These are phyloP conservation scores for Pammene fasciana DNA, from an alignment of 2,888 invertebrate species.

Conservation along the genomic window DNA sequence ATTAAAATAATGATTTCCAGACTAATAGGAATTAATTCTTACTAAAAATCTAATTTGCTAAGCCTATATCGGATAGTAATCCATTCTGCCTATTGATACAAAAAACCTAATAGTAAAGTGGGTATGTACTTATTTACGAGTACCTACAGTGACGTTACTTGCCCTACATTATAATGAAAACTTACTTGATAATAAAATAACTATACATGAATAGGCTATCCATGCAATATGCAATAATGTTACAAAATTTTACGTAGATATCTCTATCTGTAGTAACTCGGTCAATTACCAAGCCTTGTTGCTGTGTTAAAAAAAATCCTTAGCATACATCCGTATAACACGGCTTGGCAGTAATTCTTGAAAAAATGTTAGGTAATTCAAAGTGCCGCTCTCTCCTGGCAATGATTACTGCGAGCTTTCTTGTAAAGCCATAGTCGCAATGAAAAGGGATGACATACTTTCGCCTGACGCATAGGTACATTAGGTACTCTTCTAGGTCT, in stretches of 20 bases:
- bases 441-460: conserved; percentile 70
- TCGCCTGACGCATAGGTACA: conserved; percentile 47
- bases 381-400: conserved; percentile 44
- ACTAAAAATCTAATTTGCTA: too few species aligned
- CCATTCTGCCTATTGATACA: too few species aligned
- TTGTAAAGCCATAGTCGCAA: conserved; percentile 51
- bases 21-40: too few species aligned
- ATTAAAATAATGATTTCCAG: too few species aligned
- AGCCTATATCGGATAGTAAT: too few species aligned
- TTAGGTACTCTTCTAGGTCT: conserved; percentile 45
- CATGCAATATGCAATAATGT: not conserved
- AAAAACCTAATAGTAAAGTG: too few species aligned
- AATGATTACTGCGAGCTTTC: conserved; percentile 64
- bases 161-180: too few species aligned
- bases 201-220: too few species aligned
- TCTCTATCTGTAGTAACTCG: not conserved
- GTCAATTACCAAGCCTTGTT: not conserved
- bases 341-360: conserved; percentile 31
- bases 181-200: too few species aligned
- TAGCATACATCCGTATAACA: conserved; percentile 18
- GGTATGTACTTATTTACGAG: too few species aligned
- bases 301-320: conserved; percentile 21
- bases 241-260: not conserved
- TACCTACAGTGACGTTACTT: too few species aligned
- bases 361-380: conserved; percentile 41